Evolutionary conservation across 2,797 vertebrate species (phyloP).

Genomic region (Pangasius krempfi): DNA sequence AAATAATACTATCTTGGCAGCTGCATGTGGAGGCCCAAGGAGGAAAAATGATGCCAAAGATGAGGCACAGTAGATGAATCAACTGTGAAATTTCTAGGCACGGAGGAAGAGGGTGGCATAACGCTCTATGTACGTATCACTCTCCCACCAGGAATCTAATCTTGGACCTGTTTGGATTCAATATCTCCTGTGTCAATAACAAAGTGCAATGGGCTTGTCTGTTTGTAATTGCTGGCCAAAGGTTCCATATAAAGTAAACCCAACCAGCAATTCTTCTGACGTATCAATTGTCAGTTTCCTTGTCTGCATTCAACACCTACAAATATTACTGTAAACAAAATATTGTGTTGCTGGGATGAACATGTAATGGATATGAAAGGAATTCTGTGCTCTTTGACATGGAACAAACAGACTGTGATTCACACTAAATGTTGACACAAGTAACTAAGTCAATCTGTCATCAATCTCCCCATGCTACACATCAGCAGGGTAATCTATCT

Average conservation of each 20-base stretch:
- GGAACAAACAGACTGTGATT: conserved; percentile 19
- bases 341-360: conserved; percentile 11
- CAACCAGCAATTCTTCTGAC: background rate
- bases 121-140: conserved; percentile 34
- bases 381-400: conserved; percentile 45
- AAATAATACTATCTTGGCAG: conserved; percentile 50
- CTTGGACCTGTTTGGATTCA: conserved; percentile 29
- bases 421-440: conserved; percentile 5
- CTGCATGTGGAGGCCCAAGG: conserved; percentile 28
- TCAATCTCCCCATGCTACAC: background rate
- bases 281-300: background rate
- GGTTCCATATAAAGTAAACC: conserved; percentile 24
- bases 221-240: conserved; percentile 14
- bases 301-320: background rate
- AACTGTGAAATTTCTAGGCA: conserved; percentile 50
- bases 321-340: background rate
- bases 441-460: conserved; percentile 5
- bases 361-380: background rate
- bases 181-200: conserved; percentile 22
- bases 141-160: conserved; percentile 36
- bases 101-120: conserved; percentile 28
- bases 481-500: conserved; percentile 18
- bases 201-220: conserved; percentile 20
- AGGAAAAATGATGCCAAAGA: conserved; percentile 40
- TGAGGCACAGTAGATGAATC: conserved; percentile 44